Evolutionary conservation across 2,797 vertebrate species (phyloP), one percentile per base, ranked within the genome.

Genomic region (Pseudotriccus pelzelni): DNA sequence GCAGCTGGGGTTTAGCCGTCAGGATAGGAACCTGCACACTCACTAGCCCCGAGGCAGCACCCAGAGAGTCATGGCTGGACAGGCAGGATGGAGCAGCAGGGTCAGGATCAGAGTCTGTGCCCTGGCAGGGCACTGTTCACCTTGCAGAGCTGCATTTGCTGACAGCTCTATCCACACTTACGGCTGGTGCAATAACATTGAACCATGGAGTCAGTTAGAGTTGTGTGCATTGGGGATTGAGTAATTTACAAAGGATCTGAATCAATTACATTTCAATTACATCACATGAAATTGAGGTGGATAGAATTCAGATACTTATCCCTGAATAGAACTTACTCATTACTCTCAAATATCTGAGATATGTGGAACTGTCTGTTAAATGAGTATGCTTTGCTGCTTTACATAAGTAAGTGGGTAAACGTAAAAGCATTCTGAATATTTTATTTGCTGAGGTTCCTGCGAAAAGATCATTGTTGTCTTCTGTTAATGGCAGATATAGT

Each of bases 231-330:
- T 59, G 43, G 3, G 7, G 47, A 84, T 24, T 80, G 49, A 87
- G 82, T 89, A 80, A 93, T 93, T 94, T 92, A 80, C 66, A 92
- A 91, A 88, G 43, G 15, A 88, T 64, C 32, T 14, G 37, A 90
- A 77, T 72, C 44, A 87, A 90, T 93, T 90, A 93, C 93, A 93
- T 68, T 52, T 32, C 53, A 91, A n/a, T 88, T 90, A 55, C 39
- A 75, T 72, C 49, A 88, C 59, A 84, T 68, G 56, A 86, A 92
- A 84, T 49, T 59, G 49, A 60, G 55, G 53, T 34, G 22, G 76
- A 68, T 84, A 78, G 68, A 89, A 95, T 90, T 93, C 79, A 84
- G 49, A 88, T 58, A 72, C n/a, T 88, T 66, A 53, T 59, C 28
- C 27, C 63, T 84, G 46, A 90, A 46, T 18, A 64, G 28, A 69